Conservation (phyloP, 2,797 vertebrate genomes). For the Phrynocephalus vlangalii region DNA sequence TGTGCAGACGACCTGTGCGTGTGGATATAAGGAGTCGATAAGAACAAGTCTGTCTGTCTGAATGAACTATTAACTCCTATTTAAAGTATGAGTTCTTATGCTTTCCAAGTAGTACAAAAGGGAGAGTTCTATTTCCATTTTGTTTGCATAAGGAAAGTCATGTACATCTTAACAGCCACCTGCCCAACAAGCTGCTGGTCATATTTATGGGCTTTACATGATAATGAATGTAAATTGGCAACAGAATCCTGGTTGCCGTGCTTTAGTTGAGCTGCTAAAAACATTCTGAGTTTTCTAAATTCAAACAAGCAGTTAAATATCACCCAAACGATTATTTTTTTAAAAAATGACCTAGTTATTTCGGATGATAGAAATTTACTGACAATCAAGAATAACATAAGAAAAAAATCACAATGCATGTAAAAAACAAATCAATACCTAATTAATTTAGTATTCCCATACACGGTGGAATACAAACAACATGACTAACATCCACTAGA, state of each 20-base stretch:
- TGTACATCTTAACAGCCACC: no score
- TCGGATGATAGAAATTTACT: neutral
- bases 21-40: accelerated
- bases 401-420: neutral
- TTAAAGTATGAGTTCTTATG: constrained; percentile 42
- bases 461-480: neutral
- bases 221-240: no score
- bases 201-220: no score
- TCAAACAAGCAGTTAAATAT: constrained; percentile 54
- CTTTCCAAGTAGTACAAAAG: constrained; percentile 56
- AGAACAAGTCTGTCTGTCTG: constrained; percentile 41
- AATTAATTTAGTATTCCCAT: neutral
- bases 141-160: no score
- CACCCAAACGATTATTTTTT: neutral
- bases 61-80: constrained; percentile 40
- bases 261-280: constrained; percentile 51
- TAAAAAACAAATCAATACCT: neutral
- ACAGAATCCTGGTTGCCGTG: neutral
- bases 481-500: neutral
- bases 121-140: neutral
- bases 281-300: constrained; percentile 56
- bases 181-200: no score
- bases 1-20: constrained; percentile 14
- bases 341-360: no score
- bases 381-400: neutral